A percentile compares a stretch with the other conserved stretches of the same genome.
Evolutionary conservation across 2,888 invertebrate genomes (phyloP).

Genomic region (Callyntrura sp.): DNA sequence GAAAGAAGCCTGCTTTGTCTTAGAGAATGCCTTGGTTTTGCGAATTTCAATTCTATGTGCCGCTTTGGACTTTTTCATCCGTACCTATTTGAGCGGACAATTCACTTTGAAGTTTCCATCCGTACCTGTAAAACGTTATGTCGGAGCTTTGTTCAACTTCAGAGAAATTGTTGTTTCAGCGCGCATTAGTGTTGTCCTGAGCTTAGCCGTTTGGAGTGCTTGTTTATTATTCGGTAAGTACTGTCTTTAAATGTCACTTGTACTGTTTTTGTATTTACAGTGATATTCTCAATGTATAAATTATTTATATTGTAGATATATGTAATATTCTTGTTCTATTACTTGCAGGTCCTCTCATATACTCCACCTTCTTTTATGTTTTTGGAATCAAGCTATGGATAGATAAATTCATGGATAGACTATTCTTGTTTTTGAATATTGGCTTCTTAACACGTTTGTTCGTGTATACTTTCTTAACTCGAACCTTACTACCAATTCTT

Average conservation of each 20-base stretch:
- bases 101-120: conserved; percentile 29
- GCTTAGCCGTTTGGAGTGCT: not conserved
- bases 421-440: conserved; percentile 23
- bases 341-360: conserved; percentile 15
- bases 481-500: not conserved
- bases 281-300: not conserved
- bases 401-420: not conserved
- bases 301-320: not conserved
- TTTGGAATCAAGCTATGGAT: conserved; percentile 2
- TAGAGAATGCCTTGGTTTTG: not conserved
- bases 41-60: not conserved
- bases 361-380: not conserved
- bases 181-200: not conserved
- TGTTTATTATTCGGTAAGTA: not conserved
- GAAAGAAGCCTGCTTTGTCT: not conserved
- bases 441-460: conserved; percentile 21
- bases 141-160: not conserved
- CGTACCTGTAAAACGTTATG: not conserved
- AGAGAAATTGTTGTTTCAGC: not conserved
- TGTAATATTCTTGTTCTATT: not conserved
- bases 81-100: not conserved
- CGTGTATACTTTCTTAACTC: not conserved
- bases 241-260: not conserved
- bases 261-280: not conserved
- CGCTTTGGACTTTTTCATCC: conserved; percentile 18